phyloP scores from a whole-genome alignment of 2,797 vertebrate genomes.

The Pipistrellus pygmaeus region DNA sequence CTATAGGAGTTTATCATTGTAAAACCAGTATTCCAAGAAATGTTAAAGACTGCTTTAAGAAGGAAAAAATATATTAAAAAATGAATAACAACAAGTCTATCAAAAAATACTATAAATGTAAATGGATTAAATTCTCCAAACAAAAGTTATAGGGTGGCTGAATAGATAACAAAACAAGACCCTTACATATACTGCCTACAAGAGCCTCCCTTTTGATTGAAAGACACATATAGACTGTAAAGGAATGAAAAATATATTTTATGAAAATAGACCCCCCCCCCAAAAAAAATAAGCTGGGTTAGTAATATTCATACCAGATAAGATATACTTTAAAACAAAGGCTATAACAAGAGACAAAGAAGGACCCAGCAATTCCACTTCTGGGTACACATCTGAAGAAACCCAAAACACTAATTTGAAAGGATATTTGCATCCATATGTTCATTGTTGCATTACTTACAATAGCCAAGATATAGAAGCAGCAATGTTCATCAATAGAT shows the following conservation, averaged over 20 bases:
- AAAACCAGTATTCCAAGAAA: not conserved
- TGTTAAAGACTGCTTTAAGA: not conserved
- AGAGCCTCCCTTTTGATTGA: not conserved
- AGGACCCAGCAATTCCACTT: not conserved
- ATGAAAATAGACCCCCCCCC: not conserved
- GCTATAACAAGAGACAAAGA: not conserved
- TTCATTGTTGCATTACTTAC: not conserved
- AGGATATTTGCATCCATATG: not conserved
- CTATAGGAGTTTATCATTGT: not conserved
- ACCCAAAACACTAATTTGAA: not conserved
- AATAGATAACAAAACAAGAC: not conserved
- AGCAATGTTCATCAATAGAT: not conserved
- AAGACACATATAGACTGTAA: not conserved
- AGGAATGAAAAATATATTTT: not conserved
- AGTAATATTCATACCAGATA: not conserved
- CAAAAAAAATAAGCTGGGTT: not conserved
- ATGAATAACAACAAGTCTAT: not conserved
- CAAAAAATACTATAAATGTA: not conserved
- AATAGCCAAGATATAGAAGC: not conserved
- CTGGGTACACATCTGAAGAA: not conserved
- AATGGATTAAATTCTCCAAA: not conserved
- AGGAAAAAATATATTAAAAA: not conserved
- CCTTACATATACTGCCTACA: not conserved
- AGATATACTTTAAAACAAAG: not conserved
- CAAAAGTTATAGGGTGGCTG: not conserved